These are phyloP conservation scores for Huso huso DNA, from an alignment of 2,797 vertebrate species.

Conservation along the genomic window DNA sequence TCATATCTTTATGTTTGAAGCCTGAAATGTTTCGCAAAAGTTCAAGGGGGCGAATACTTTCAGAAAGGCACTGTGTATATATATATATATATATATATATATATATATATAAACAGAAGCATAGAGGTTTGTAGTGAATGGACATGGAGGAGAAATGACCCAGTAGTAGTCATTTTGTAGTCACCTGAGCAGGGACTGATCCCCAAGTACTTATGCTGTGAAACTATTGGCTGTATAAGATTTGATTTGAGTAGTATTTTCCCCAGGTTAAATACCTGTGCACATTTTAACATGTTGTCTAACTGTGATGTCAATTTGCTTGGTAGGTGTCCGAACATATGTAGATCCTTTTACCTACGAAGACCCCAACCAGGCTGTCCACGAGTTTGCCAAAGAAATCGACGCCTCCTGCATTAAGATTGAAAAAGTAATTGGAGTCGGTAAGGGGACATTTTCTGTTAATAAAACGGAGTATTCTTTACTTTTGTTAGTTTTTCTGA, in stretches of 20 bases:
- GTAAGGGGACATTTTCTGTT: constrained; percentile 52
- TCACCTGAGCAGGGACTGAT: too few species aligned
- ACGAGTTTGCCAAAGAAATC: constrained; percentile 97
- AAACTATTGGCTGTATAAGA: too few species aligned
- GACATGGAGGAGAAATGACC: constrained; percentile 23
- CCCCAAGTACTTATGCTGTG: too few species aligned
- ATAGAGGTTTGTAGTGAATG: constrained; percentile 21
- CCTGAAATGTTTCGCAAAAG: too few species aligned
- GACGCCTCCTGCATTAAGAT: constrained; percentile 97
- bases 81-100: too few species aligned
- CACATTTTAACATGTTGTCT: constrained; percentile 26
- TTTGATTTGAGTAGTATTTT: constrained; percentile 23
- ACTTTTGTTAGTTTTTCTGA: not conserved
- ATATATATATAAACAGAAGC: not conserved
- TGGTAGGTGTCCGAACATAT: constrained; percentile 87
- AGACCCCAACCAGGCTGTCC: constrained; percentile 94
- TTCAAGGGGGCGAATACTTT: too few species aligned
- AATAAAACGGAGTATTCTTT: not conserved
- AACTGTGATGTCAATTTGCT: not conserved
- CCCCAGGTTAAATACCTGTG: constrained; percentile 52
- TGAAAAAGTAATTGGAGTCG: constrained; percentile 95
- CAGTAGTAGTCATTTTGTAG: constrained; percentile 11
- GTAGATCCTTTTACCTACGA: constrained; percentile 97
- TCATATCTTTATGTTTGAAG: too few species aligned
- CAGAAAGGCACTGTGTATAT: too few species aligned